Percentiles rank a stretch among this genome's conserved stretches.
phyloP scores from a whole-genome alignment of 2,888 invertebrate genomes.

The Timandra comae region DNA sequence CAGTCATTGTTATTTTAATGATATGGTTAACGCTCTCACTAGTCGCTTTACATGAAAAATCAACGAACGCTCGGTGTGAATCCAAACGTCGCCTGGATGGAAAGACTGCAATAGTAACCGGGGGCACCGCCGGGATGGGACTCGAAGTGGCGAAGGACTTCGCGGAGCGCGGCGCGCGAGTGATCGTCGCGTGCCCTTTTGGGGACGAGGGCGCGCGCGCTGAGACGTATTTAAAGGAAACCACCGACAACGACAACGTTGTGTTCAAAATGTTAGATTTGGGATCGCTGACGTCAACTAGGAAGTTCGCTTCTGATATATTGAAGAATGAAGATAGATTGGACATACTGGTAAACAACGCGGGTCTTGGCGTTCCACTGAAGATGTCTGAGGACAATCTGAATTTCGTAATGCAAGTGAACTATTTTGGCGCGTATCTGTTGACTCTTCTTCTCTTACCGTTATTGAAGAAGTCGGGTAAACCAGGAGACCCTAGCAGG shows the following conservation, averaged over 20 bases:
- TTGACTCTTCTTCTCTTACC: slow-evolving; percentile 90
- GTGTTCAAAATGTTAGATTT: slow-evolving; percentile 82
- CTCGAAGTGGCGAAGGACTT: slow-evolving; percentile 47
- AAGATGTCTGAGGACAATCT: slow-evolving; percentile 83
- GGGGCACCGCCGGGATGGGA: slow-evolving; percentile 53
- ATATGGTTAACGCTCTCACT: too few relatives aligned
- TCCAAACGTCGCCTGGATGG: slow-evolving; percentile 33
- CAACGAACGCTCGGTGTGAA: slow-evolving; percentile 22
- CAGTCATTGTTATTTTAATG: too few relatives aligned
- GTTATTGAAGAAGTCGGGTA: slow-evolving; percentile 77
- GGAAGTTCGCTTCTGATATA: slow-evolving; percentile 86
- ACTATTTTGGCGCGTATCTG: slow-evolving; percentile 93
- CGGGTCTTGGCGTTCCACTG: slow-evolving; percentile 79
- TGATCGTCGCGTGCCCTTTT: slow-evolving; percentile 51
- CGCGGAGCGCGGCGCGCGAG: slow-evolving; percentile 42
- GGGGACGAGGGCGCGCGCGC: slow-evolving; percentile 40
- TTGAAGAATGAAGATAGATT: slow-evolving; percentile 80
- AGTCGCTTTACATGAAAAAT: too few relatives aligned
- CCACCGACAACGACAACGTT: slow-evolving; percentile 79
- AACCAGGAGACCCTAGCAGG: slow-evolving; percentile 77
- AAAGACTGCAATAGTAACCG: slow-evolving; percentile 43
- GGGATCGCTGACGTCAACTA: slow-evolving; percentile 81
- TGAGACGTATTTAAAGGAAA: slow-evolving; percentile 76
- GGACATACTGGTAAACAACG: slow-evolving; percentile 91
- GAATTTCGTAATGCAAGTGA: slow-evolving; percentile 91